Evolutionary conservation across 2,888 invertebrate genomes (phyloP).

Genomic region (Drosophila dives): DNA sequence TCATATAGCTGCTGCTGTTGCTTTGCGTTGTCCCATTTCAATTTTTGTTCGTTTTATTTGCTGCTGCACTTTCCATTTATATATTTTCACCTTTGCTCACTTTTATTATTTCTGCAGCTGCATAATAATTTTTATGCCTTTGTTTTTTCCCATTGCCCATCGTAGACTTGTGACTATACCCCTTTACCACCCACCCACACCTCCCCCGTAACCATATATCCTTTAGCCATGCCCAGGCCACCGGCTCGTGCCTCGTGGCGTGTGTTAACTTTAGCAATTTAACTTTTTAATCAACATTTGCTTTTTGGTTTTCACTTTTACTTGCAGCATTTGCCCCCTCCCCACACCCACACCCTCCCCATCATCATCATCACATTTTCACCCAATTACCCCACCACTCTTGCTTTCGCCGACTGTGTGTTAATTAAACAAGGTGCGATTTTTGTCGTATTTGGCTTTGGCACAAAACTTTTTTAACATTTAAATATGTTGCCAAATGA

Average conservation of each 20-base stretch:
- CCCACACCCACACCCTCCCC: no score
- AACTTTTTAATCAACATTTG: constrained; percentile 80
- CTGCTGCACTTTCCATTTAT: constrained; percentile 61
- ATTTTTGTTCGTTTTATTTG: constrained; percentile 20
- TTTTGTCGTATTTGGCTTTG: constrained; percentile 60
- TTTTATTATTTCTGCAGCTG: constrained; percentile 63
- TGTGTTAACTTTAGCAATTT: constrained; percentile 78
- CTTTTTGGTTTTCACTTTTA: constrained; percentile 78
- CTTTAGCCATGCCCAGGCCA: constrained; percentile 13
- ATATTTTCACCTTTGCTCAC: constrained; percentile 67
- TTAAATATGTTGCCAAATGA: constrained; percentile 43
- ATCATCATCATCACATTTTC: background rate
- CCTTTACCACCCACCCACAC: background rate
- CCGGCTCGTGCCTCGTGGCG: constrained; percentile 38
- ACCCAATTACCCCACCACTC: constrained; percentile 6
- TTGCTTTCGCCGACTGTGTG: constrained; percentile 30
- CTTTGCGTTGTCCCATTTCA: constrained; percentile 23
- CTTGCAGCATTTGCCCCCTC: constrained; percentile 35
- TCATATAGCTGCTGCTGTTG: background rate
- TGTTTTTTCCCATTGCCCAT: constrained; percentile 36
- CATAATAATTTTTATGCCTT: constrained; percentile 61
- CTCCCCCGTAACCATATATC: constrained; percentile 9
- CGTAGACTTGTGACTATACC: constrained; percentile 13
- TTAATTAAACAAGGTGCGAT: constrained; percentile 73
- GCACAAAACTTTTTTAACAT: constrained; percentile 51